Percentiles rank a stretch among this genome's conserved stretches.
Conservation (phyloP, 2,888 invertebrate genomes). For the Drosophila formosana region DNA sequence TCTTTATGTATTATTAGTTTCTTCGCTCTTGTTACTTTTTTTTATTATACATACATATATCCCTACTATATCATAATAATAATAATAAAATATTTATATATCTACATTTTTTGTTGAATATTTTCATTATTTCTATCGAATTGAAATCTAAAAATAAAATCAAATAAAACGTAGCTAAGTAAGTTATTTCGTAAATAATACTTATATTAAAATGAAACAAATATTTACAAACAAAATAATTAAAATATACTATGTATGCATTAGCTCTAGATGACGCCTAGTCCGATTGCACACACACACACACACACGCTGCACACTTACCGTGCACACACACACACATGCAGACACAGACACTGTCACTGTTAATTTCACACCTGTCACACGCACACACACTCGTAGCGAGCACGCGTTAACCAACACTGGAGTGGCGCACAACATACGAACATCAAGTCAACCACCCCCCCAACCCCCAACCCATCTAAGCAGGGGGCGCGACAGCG, state of each 20-base stretch:
- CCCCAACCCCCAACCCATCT: slow-evolving; percentile 15
- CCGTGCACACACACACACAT: not conserved
- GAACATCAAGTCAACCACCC: slow-evolving; percentile 47
- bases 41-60: not conserved
- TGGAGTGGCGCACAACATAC: slow-evolving; percentile 49
- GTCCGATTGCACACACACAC: slow-evolving; percentile 19
- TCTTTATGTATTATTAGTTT: slow-evolving; percentile 22
- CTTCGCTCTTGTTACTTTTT: slow-evolving; percentile 13
- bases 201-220: slow-evolving; percentile 30
- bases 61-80: slow-evolving; percentile 5
- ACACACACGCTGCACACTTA: not conserved
- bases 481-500: slow-evolving; percentile 42
- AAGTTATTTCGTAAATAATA: slow-evolving; percentile 42
- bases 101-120: slow-evolving; percentile 4
- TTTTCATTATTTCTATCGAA: not conserved
- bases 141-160: not conserved
- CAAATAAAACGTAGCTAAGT: slow-evolving; percentile 40
- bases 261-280: slow-evolving; percentile 44
- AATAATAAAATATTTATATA: slow-evolving; percentile 7
- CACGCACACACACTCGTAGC: slow-evolving; percentile 9
- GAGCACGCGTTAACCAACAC: slow-evolving; percentile 19
- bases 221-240: slow-evolving; percentile 34
- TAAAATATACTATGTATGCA: slow-evolving; percentile 27
- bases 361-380: not conserved
- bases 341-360: slow-evolving; percentile 3